These are phyloP conservation scores for Dyspetes luteomarginatus DNA, from an alignment of 2,888 invertebrate species.

Conservation along the genomic window DNA sequence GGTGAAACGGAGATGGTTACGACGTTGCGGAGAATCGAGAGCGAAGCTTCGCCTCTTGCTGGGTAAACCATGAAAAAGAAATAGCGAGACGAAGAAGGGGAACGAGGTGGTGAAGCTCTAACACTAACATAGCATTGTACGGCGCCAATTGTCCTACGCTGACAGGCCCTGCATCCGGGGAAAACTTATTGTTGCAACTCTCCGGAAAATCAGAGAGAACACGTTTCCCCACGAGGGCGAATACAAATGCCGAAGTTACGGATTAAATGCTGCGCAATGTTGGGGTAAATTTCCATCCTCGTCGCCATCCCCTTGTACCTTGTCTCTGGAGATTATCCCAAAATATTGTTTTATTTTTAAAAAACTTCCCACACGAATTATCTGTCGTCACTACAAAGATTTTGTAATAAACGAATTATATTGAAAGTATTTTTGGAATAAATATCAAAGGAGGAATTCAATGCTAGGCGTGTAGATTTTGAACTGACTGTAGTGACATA, in stretches of 20 bases:
- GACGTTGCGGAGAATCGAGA: constrained; percentile 57
- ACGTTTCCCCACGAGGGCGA: constrained; percentile 67
- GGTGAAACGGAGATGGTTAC: no score
- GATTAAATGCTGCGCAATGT: constrained; percentile 77
- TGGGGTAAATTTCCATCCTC: constrained; percentile 32
- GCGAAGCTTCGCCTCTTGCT: no score
- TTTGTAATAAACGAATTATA: no score
- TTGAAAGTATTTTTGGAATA: no score
- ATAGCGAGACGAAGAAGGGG: constrained; percentile 20
- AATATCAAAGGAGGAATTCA: neutral
- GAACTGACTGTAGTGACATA: constrained; percentile 32
- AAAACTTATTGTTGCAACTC: constrained; percentile 79
- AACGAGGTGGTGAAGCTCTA: constrained; percentile 23
- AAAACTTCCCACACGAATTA: neutral
- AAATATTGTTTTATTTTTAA: neutral
- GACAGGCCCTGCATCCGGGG: constrained; percentile 78
- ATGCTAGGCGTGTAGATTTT: constrained; percentile 49
- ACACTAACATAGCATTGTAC: constrained; percentile 13
- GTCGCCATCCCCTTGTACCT: neutral
- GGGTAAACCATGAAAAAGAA: constrained; percentile 32
- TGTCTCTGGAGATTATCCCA: constrained; percentile 22
- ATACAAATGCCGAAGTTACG: constrained; percentile 78
- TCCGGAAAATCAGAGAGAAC: constrained; percentile 76
- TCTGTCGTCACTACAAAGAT: no score
- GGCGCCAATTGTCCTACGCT: constrained; percentile 79